These are phyloP conservation scores for Hydrozoanthus tunicans DNA, from an alignment of 64 coral and sea anemone species.

Conservation along the genomic window DNA sequence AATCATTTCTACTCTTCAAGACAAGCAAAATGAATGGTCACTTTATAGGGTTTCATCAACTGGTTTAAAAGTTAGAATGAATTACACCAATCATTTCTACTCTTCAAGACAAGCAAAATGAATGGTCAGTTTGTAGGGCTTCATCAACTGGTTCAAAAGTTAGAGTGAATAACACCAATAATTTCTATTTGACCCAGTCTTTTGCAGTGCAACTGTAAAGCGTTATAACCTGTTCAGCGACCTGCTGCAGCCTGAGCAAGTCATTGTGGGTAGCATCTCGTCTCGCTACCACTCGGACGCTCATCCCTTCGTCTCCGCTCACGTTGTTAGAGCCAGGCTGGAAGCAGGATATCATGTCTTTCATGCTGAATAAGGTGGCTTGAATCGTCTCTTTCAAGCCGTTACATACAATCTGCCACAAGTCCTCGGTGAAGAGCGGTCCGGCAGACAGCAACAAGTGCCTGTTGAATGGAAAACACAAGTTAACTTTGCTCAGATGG, in stretches of 20 bases:
- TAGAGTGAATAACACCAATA: too few species aligned
- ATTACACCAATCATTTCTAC: too few species aligned
- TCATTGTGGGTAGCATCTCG: conserved; percentile 78
- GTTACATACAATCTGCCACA: conserved; percentile 95
- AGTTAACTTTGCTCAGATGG: too few species aligned
- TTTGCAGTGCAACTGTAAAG: too few species aligned
- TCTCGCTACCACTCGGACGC: conserved; percentile 88
- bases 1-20: too few species aligned
- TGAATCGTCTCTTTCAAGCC: conserved; percentile 87
- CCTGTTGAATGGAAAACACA: conserved; percentile 35
- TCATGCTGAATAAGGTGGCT: conserved; percentile 83
- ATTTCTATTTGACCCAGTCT: too few species aligned
- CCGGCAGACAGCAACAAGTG: conserved; percentile 91
- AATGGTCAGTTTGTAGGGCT: too few species aligned
- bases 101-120: too few species aligned
- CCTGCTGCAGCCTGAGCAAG: conserved; percentile 85
- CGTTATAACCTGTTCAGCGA: conserved; percentile 85
- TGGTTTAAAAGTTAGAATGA: too few species aligned
- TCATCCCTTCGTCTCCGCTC: conserved; percentile 91
- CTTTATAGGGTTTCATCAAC: too few species aligned
- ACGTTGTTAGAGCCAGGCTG: conserved; percentile 92
- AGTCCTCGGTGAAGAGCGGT: conserved; percentile 91
- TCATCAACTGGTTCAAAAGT: too few species aligned
- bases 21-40: too few species aligned
- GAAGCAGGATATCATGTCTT: conserved; percentile 91